Evolutionary conservation across 2,797 vertebrate genomes (phyloP), one percentile per base, ranked within the genome.

Genomic region (Sebastes matsubarae): DNA sequence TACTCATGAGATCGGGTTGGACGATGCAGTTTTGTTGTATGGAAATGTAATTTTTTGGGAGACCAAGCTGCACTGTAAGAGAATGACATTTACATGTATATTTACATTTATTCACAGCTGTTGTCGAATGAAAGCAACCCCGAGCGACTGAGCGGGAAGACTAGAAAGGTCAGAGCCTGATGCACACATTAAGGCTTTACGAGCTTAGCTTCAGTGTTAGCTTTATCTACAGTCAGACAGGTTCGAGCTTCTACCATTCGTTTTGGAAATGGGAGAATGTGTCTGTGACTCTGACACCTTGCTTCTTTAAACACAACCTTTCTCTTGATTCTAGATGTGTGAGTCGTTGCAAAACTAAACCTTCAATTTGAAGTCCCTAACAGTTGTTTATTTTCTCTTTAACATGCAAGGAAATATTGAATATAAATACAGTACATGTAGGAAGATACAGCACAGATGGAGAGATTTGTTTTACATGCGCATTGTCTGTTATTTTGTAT

Each of bases 91-190:
- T 92, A 94, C 92, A 94, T 94, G 89, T 89, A 93, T 87, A 95
- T 95, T 94, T 93, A 93, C 93, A 93, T 95, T 92, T 93, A 91
- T 92, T 93, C 93, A 87, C 93, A 92, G 88, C 84, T 93, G 92
- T 91, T 85, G 86, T 64, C n/a, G 83, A 91, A 92, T 79, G 75
- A 75, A 80, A 87, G 84, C 83, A 82, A 85, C 77, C 18, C 90
- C 88, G 25, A 80, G 93, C 12, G 79, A 80, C 75, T 42, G 63
- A 78, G 82, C 6, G 24, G 64, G 77, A 73, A 60, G 64, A 78
- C 59, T 58, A 27, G 82, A 94, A 95, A 95, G 94, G 94, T 94
- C 93, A 95, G 75, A 75, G 83, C 12, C 65, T 63, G 59, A 79
- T 79, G 78, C 63, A 84, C 67, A 58, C 77, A 80, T 82, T 22